These are phyloP conservation scores for Eospalax fontanierii DNA, from an alignment of 2,797 vertebrate species.

Conservation along the genomic window DNA sequence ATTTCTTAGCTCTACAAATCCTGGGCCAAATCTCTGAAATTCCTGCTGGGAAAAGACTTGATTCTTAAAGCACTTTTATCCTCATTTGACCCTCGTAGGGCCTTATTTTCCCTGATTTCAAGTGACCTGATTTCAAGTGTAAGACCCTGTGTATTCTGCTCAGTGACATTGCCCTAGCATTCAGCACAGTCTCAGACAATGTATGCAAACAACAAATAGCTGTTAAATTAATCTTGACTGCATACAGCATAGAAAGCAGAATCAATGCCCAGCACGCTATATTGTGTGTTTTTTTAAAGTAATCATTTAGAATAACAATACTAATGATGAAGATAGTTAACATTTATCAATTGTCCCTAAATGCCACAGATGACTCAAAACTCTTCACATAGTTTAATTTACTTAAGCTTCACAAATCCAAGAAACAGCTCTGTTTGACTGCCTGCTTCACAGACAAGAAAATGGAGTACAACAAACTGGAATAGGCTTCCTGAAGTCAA, in stretches of 20 bases:
- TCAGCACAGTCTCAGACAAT: neutral
- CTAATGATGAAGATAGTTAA: neutral
- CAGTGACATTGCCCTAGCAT: neutral
- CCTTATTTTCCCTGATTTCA: neutral
- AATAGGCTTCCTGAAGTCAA: neutral
- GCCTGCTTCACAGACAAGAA: neutral
- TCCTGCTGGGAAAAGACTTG: conserved; percentile 24
- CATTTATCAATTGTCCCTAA: conserved; percentile 5
- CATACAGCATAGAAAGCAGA: neutral
- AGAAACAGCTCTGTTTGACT: neutral
- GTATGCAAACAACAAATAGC: neutral
- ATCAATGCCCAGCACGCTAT: neutral
- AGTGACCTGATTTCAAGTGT: neutral
- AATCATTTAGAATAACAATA: neutral
- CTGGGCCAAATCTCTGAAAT: conserved; percentile 58
- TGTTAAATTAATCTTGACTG: conserved; percentile 13
- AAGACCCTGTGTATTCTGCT: neutral
- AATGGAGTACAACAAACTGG: neutral
- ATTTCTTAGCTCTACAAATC: conserved; percentile 64
- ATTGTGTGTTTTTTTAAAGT: neutral
- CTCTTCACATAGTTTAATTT: neutral
- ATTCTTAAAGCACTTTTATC: conserved; percentile 54
- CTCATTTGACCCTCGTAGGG: neutral
- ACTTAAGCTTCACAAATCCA: neutral
- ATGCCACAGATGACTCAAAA: neutral